These are phyloP conservation scores for Fundulus diaphanus DNA, from an alignment of 2,797 vertebrate genomes.

Conservation along the genomic window DNA sequence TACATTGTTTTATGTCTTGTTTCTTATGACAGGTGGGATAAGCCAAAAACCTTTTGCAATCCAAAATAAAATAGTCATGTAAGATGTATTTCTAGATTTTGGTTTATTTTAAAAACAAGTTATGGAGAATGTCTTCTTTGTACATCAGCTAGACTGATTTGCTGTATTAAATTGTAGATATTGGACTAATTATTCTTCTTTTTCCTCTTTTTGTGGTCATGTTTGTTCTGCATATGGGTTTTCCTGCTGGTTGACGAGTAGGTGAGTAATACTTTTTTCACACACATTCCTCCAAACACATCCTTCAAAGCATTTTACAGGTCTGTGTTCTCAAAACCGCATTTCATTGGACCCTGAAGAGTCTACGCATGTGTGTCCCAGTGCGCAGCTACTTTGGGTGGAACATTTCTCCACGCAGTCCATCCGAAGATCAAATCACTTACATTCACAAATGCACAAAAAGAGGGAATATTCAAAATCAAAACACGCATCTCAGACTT, in stretches of 20 bases:
- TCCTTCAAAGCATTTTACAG: not conserved
- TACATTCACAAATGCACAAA: conserved; percentile 40
- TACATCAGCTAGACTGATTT: not conserved
- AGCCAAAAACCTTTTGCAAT: not conserved
- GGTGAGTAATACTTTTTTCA: conserved; percentile 37
- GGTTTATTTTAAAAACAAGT: not conserved
- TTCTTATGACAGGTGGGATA: not conserved
- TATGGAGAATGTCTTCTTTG: not conserved
- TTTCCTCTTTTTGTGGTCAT: conserved; percentile 16
- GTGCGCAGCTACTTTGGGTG: conserved; percentile 67
- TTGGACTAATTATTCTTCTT: conserved; percentile 8
- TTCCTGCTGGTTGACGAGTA: conserved; percentile 31
- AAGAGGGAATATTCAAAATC: conserved; percentile 24
- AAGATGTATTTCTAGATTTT: not conserved
- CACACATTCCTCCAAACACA: not conserved
- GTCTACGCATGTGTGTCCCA: conserved; percentile 33
- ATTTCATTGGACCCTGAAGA: conserved; percentile 26
- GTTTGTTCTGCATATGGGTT: conserved; percentile 9
- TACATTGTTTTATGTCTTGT: not conserved
- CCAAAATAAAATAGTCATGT: not conserved
- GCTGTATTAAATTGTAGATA: not conserved
- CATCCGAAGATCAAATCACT: conserved; percentile 57
- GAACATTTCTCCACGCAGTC: conserved; percentile 76
- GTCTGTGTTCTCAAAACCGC: conserved; percentile 12
- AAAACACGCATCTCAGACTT: conserved; percentile 18